Evolutionary conservation across 1,140 invertebrate genomes (phyloP), one percentile per base, ranked within the genome.

Genomic region (Daktulosphaira vitifoliae): DNA sequence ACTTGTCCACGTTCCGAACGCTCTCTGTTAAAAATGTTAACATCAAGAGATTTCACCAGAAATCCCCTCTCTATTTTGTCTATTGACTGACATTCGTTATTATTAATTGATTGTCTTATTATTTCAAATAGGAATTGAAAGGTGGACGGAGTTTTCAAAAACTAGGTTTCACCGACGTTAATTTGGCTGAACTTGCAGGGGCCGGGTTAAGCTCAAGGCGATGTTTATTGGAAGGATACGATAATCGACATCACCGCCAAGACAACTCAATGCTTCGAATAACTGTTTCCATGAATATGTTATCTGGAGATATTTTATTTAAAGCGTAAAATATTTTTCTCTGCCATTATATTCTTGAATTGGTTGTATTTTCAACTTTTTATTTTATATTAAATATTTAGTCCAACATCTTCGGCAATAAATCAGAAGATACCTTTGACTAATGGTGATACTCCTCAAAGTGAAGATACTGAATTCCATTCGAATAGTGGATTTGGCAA

Each of bases 261-360:
- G 94, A 98, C 76, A 98, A 98, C 78, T 96, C 93, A 37, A 93
- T 93, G 81, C 81, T 98, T 13, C 81, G 87, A 71, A 84, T 98
- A 66, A 83, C 87, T 53, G 89, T 98, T 68, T 84, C 87, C 71
- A 92, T 98, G 87, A 89, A 90, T 70, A 89, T 97, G 81, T 81
- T 94, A 54, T 89, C 89, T 50, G 93, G 93, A 50, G 95, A 98
- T 78, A 92, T 96, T 68, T 84, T 96, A 66, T 98, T 98, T 74
- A 96, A 97, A 89, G 92, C 92, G 93, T 96, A 77, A 85, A 87
- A 81, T 50, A 39, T 15, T 51, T 15, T 33, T 18, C 7, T 20
- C n/a, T n/a, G 22, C 29, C 29, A 5, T 6, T 33, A 33, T 33
- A 33, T 11, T 6, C 29, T 33, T 33, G 29, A 6, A 33, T 6